These are phyloP conservation scores for Cheilosia urbana DNA, from an alignment of 2,888 invertebrate genomes.

Conservation along the genomic window DNA sequence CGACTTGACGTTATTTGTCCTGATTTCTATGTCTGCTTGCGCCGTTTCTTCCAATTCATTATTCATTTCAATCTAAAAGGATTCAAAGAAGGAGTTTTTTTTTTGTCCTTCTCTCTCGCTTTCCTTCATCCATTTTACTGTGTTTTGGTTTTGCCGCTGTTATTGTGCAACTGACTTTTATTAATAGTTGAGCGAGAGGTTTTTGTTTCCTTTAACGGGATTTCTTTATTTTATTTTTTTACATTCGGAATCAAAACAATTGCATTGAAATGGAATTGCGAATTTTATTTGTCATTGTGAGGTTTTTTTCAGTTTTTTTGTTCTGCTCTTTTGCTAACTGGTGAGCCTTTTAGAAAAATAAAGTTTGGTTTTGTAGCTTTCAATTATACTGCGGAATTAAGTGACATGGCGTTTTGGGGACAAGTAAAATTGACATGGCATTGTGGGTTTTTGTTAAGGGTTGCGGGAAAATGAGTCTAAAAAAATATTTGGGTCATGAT, in stretches of 20 bases:
- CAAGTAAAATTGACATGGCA: neutral
- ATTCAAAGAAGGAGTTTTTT: conserved; percentile 24
- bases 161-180: conserved; percentile 68
- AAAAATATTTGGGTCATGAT: no score
- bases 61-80: conserved; percentile 58
- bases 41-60: conserved; percentile 54
- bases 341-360: no score
- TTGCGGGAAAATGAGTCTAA: neutral
- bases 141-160: conserved; percentile 23
- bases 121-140: neutral
- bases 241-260: conserved; percentile 49
- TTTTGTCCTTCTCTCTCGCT: neutral
- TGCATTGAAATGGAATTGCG: conserved; percentile 41
- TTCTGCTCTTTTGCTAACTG: no score
- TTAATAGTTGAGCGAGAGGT: conserved; percentile 58
- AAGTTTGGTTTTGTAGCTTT: conserved; percentile 7
- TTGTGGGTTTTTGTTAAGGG: neutral
- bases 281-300: conserved; percentile 1
- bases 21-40: conserved; percentile 40
- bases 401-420: conserved; percentile 1
- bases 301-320: neutral
- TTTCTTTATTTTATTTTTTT: conserved; percentile 26
- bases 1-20: conserved; percentile 10
- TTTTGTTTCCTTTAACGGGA: neutral
- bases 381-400: conserved; percentile 22